A percentile compares a stretch with the other conserved stretches of the same genome.
Conservation (phyloP, 2,888 invertebrate species). For the Mesorhabditis sp. region DNA sequence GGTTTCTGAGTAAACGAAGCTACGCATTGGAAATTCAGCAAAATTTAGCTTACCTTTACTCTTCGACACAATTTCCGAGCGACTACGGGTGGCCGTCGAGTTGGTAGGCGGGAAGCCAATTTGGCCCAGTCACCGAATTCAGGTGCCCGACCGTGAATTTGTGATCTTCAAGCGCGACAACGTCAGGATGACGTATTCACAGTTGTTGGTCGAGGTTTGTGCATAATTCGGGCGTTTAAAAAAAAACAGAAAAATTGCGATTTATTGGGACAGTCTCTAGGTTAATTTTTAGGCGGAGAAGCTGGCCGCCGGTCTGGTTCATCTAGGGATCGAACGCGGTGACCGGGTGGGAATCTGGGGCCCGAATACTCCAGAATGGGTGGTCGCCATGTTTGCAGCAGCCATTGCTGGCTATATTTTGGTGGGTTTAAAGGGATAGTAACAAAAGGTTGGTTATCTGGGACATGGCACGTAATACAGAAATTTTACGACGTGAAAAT, state of each 20-base stretch:
- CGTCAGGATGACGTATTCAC: constrained; percentile 48
- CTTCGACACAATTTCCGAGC: constrained; percentile 53
- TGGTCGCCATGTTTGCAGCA: constrained; percentile 70
- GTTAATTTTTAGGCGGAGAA: constrained; percentile 66
- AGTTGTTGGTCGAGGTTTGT: constrained; percentile 51
- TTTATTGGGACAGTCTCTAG: neutral
- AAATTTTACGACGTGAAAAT: too few species aligned
- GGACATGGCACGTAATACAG: too few species aligned
- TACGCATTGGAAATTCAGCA: neutral
- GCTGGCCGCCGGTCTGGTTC: constrained; percentile 72
- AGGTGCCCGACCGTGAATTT: constrained; percentile 53
- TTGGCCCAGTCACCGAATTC: constrained; percentile 9
- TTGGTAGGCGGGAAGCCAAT: constrained; percentile 19
- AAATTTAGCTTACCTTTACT: constrained; percentile 33
- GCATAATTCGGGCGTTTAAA: too few species aligned
- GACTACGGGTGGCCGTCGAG: constrained; percentile 47
- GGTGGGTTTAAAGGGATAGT: constrained; percentile 62
- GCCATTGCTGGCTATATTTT: constrained; percentile 72
- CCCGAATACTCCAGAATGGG: constrained; percentile 76
- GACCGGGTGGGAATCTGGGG: constrained; percentile 78
- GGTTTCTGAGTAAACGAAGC: neutral
- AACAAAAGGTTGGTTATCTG: neutral
- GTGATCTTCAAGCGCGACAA: constrained; percentile 53
- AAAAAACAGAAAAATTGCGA: constrained; percentile 5
- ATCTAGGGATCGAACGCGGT: constrained; percentile 70